Conservation (phyloP, 2,888 invertebrate genomes). For the Alitta virens region DNA sequence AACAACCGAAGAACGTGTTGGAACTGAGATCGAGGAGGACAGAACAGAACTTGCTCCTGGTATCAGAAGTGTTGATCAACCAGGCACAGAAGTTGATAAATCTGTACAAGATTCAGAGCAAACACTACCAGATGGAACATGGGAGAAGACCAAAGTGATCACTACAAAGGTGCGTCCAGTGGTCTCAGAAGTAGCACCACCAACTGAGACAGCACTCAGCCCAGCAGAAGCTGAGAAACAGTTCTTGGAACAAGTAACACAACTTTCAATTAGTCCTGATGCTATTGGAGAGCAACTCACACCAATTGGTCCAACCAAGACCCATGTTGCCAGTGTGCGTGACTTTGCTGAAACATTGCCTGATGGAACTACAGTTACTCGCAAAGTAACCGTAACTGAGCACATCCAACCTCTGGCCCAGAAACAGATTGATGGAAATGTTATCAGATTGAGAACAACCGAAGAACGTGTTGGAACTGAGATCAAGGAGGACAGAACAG, state of each 20-base stretch:
- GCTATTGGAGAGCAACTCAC: too few species aligned
- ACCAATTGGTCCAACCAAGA: too few species aligned
- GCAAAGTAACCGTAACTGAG: slow-evolving; percentile 5
- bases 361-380: slow-evolving; percentile 17
- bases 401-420: slow-evolving; percentile 8
- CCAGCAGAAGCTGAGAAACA: too few species aligned
- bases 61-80: slow-evolving; percentile 3
- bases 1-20: slow-evolving; percentile 16
- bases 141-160: slow-evolving; percentile 8
- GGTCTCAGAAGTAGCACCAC: slow-evolving; percentile 29
- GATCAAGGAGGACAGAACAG: slow-evolving; percentile 14
- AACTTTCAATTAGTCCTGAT: too few species aligned
- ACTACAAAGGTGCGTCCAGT: slow-evolving; percentile 7
- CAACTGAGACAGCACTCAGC: slow-evolving; percentile 19
- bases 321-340: slow-evolving; percentile 2
- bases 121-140: slow-evolving; percentile 12
- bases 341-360: slow-evolving; percentile 9
- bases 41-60: slow-evolving; percentile 16
- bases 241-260: too few species aligned
- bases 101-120: slow-evolving; percentile 9
- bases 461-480: slow-evolving; percentile 14
- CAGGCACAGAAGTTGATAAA: neutral
- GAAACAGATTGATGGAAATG: slow-evolving; percentile 2
- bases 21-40: slow-evolving; percentile 18
- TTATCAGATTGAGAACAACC: slow-evolving; percentile 4